Evolutionary conservation across 1,140 invertebrate species (phyloP).

Genomic region (Neodiprion pinetum): DNA sequence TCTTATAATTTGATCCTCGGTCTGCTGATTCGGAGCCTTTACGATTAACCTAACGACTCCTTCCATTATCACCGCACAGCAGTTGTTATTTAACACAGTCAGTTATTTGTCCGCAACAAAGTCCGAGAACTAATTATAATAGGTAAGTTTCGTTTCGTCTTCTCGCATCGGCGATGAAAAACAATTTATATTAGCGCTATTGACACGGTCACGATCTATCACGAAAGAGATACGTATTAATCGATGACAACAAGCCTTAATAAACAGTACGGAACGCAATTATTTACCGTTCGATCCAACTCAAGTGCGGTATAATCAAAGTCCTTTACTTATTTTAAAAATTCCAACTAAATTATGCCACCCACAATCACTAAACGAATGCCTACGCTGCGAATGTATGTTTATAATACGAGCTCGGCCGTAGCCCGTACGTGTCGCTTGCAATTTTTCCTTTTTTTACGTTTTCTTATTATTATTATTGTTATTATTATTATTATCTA

Average conservation of each 20-base stretch:
- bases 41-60: constrained; percentile 77
- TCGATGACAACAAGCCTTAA: too few relatives aligned
- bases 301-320: neutral
- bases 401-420: neutral
- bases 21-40: constrained; percentile 88
- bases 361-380: neutral
- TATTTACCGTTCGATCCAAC: neutral
- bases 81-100: neutral
- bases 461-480: too few relatives aligned
- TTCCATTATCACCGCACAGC: constrained; percentile 53
- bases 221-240: too few relatives aligned
- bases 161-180: too few relatives aligned
- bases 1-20: constrained; percentile 84
- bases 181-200: too few relatives aligned
- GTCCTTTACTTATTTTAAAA: neutral
- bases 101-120: too few relatives aligned
- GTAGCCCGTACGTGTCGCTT: too few relatives aligned
- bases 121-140: too few relatives aligned
- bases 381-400: neutral
- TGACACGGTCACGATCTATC: too few relatives aligned
- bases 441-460: too few relatives aligned
- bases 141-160: too few relatives aligned
- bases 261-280: neutral
- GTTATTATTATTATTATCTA: too few relatives aligned
- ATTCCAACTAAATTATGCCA: neutral